These are phyloP conservation scores for Syngnathoides biaculeatus DNA, from an alignment of 2,113 vertebrate genomes.

Conservation along the genomic window DNA sequence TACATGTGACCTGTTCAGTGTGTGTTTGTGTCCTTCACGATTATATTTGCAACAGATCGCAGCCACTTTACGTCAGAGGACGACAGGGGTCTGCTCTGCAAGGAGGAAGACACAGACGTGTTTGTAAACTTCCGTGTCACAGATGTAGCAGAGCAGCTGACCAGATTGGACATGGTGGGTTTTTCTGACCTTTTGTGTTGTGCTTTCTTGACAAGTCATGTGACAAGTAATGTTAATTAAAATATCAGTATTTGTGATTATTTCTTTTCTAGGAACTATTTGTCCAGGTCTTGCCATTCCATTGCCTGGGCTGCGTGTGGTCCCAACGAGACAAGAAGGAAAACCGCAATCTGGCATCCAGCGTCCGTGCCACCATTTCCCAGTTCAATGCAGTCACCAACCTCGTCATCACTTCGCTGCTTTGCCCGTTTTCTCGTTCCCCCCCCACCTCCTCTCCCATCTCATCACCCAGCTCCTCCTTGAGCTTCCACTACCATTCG, in stretches of 20 bases:
- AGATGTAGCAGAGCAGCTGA: constrained; percentile 82
- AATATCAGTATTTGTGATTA: neutral
- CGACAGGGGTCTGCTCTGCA: neutral
- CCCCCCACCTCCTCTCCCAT: constrained; percentile 45
- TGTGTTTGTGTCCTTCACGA: constrained; percentile 11
- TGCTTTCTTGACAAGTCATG: neutral
- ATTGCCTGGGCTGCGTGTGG: constrained; percentile 87
- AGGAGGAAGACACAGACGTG: constrained; percentile 30
- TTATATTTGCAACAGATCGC: constrained; percentile 36
- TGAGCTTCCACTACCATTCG: constrained; percentile 43
- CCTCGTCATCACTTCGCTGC: constrained; percentile 81
- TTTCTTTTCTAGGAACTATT: constrained; percentile 76
- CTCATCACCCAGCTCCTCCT: constrained; percentile 34
- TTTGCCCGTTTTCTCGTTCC: constrained; percentile 51
- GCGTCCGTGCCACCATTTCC: constrained; percentile 82
- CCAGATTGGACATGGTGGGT: constrained; percentile 80
- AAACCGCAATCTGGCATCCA: constrained; percentile 70
- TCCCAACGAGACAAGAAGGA: constrained; percentile 86
- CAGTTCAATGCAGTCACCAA: constrained; percentile 85
- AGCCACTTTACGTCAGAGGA: constrained; percentile 20
- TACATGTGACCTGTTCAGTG: neutral
- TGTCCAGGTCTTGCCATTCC: constrained; percentile 72
- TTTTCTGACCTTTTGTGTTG: neutral
- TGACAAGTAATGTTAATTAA: neutral
- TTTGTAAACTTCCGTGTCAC: constrained; percentile 74